Conservation (phyloP, 92 coral and sea anemone species). For the Actinernus sp. region DNA sequence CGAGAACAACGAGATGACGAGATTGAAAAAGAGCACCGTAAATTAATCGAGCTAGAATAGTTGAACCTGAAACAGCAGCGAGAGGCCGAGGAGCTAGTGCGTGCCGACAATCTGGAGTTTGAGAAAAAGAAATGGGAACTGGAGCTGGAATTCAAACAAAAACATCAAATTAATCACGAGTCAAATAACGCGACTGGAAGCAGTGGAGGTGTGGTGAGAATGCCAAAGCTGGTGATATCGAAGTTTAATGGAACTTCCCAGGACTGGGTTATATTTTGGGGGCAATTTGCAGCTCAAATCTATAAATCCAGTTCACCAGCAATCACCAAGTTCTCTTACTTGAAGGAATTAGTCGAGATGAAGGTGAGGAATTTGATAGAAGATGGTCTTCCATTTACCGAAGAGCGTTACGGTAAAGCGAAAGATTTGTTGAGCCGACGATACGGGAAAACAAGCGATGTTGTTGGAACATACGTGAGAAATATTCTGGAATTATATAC, state of each 20-base stretch:
- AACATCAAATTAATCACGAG: not conserved
- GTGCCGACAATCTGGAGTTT: slow-evolving; percentile 12
- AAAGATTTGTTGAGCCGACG: not conserved
- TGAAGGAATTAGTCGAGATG: slow-evolving; percentile 9
- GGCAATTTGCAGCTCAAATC: slow-evolving; percentile 8
- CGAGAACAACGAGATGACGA: not conserved
- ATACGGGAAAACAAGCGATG: slow-evolving; percentile 11
- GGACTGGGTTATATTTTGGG: slow-evolving; percentile 13
- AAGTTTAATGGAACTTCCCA: slow-evolving; percentile 33
- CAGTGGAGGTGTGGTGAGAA: too few relatives aligned
- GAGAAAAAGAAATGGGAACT: slow-evolving; percentile 12
- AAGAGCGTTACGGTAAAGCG: slow-evolving; percentile 19
- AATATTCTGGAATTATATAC: slow-evolving; percentile 4
- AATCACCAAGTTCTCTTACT: slow-evolving; percentile 12
- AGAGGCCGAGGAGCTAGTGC: too few relatives aligned
- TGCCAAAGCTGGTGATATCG: too few relatives aligned
- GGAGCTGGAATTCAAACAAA: not conserved
- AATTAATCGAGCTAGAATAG: slow-evolving; percentile 23
- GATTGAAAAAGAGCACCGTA: slow-evolving; percentile 9
- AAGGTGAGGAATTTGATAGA: slow-evolving; percentile 3
- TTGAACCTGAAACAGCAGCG: slow-evolving; percentile 25
- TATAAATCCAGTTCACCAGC: not conserved
- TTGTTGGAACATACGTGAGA: slow-evolving; percentile 2
- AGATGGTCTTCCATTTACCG: slow-evolving; percentile 26
- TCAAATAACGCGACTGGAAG: too few relatives aligned